Evolutionary conservation across 2,888 invertebrate genomes (phyloP).

Genomic region (Thecocarcelia acutangulata): DNA sequence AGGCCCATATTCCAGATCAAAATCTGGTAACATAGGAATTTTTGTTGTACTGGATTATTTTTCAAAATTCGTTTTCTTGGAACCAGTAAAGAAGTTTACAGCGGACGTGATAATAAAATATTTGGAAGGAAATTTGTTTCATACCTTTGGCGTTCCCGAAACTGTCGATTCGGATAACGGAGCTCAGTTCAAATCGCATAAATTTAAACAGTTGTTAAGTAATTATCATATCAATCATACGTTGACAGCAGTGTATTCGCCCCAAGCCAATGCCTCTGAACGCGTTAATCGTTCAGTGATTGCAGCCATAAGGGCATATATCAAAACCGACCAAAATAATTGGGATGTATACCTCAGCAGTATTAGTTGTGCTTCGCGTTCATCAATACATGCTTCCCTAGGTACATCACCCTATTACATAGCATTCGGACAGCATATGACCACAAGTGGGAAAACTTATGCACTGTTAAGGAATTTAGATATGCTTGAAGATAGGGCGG

Average conservation of each 20-base stretch:
- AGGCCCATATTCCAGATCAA: slow-evolving; percentile 39
- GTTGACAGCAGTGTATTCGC: slow-evolving; percentile 1
- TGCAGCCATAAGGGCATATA: slow-evolving; percentile 2
- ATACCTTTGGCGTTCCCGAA: not conserved
- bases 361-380: not conserved
- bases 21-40: slow-evolving; percentile 48
- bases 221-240: not conserved
- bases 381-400: not conserved
- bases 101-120: not conserved
- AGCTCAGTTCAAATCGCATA: not conserved
- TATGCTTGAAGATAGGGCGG: slow-evolving; percentile 9
- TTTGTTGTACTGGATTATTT: slow-evolving; percentile 30
- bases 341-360: not conserved
- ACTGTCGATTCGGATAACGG: not conserved
- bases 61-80: slow-evolving; percentile 34
- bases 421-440: slow-evolving; percentile 5
- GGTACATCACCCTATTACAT: slow-evolving; percentile 30
- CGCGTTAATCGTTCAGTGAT: slow-evolving; percentile 13
- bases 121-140: not conserved
- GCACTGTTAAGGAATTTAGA: not conserved
- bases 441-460: slow-evolving; percentile 12
- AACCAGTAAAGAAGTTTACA: not conserved
- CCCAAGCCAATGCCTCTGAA: slow-evolving; percentile 11
- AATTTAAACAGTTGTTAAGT: not conserved
- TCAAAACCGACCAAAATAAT: slow-evolving; percentile 5